Evolutionary conservation across 2,888 invertebrate species (phyloP), one percentile per base, ranked within the genome.

Genomic region (Aphidius colemani): DNA sequence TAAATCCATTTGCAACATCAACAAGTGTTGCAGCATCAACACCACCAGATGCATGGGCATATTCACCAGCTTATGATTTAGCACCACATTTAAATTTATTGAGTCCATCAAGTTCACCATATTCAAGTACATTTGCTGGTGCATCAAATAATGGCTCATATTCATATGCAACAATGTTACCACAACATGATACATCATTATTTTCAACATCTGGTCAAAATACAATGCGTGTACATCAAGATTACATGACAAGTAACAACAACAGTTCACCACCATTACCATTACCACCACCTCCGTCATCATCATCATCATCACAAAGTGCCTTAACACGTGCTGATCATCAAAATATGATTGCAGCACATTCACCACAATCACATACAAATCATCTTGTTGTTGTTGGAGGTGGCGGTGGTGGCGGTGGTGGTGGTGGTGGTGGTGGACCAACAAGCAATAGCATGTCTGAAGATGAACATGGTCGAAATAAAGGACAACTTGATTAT

Each of bases 31-130:
- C 85, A n/a, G 82, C 88, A 3, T 83, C 85, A 65, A 85, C 89
- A 65, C 90, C 91, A 3, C 88, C 91, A 1, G 93, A 93, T 75
- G 89, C 92, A 58, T 94, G 92, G 92, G 89, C 89, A 0, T 91
- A 91, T 76, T 90, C 91, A 71, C 88, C 91, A 48, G 88, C 91
- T 0, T 92, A 92, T 78, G 93, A 93, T 74, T 80, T 93, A 11
- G 88, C 90, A 18, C 89, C 92, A 8, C 93, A 93, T 76, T 83
- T 90, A 64, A 90, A 89, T 77, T 83, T 93, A 45, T 84, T 93
- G 46, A 91, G 91, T 63, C 89, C 91, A 0, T 86, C 90, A 55
- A 86, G 85, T 64, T 85, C 86, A 8, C 86, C 88, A 0, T 90
- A 90, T 74, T 88, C 90, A 43, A 87, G 88, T 7, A 88, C 88